These are phyloP conservation scores for Rhynchomys soricoides DNA, from an alignment of 2,113 vertebrate genomes.

Conservation along the genomic window DNA sequence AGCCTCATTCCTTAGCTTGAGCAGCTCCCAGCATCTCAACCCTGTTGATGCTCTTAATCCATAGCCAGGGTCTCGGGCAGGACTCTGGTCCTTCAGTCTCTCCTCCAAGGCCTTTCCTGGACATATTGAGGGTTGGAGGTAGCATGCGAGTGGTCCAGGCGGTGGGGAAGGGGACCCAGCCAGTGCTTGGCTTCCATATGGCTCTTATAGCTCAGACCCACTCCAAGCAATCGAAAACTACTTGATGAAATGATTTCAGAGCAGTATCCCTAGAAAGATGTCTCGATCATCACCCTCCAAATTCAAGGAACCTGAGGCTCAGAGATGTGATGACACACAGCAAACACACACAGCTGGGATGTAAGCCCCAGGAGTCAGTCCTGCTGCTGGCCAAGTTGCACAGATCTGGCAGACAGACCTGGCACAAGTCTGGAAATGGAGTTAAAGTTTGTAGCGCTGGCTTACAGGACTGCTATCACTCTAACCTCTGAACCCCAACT, in stretches of 20 bases:
- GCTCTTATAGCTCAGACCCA: not conserved
- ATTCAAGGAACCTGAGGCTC: not conserved
- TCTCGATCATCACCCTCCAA: not conserved
- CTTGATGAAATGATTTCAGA: not conserved
- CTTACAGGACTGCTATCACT: not conserved
- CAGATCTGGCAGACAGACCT: no score
- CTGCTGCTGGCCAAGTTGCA: not conserved
- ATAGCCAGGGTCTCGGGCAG: not conserved
- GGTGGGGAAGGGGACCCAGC: no score
- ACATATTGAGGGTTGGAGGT: not conserved
- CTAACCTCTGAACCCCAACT: not conserved
- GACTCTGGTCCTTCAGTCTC: not conserved
- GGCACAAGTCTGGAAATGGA: not conserved
- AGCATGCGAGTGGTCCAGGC: not conserved
- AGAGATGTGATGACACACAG: not conserved
- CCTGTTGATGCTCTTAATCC: not conserved
- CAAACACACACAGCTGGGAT: not conserved
- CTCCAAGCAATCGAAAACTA: not conserved
- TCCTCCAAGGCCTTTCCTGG: not conserved
- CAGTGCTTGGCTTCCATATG: not conserved
- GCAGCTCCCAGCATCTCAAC: not conserved
- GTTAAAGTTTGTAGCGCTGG: not conserved
- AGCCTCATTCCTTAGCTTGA: not conserved
- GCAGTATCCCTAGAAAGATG: not conserved
- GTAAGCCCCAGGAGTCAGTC: not conserved